Percentiles rank a stretch among this genome's conserved stretches.
phyloP scores from a whole-genome alignment of 2,888 invertebrate species.

The Linyphia triangularis region DNA sequence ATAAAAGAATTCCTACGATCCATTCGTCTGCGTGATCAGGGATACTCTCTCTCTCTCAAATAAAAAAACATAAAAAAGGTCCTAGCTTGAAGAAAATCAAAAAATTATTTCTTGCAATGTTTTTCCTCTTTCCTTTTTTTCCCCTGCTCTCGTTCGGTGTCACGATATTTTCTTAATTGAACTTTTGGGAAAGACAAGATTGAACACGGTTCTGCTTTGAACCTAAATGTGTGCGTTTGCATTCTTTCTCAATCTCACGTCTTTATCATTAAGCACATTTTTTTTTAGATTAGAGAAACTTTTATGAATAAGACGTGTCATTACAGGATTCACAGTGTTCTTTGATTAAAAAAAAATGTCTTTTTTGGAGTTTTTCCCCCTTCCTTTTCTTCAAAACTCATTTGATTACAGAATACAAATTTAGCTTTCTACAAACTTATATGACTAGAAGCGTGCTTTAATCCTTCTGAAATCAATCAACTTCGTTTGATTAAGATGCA shows the following conservation, averaged over 20 bases:
- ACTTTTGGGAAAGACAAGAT: conserved; percentile 54
- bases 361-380: conserved; percentile 1
- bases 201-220: conserved; percentile 39
- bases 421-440: conserved; percentile 4
- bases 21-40: conserved; percentile 17
- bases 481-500: neutral
- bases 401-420: conserved; percentile 28
- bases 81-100: conserved; percentile 48
- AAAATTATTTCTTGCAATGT: conserved; percentile 22
- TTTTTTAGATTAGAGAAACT: conserved; percentile 43
- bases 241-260: conserved; percentile 64
- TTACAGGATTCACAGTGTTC: conserved; percentile 47
- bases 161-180: conserved; percentile 71
- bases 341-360: conserved; percentile 34
- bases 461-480: neutral
- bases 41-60: neutral
- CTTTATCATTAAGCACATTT: conserved; percentile 68
- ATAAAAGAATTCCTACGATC: conserved; percentile 25
- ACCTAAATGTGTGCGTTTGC: conserved; percentile 66
- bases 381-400: conserved; percentile 27
- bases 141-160: conserved; percentile 10
- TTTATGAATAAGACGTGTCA: conserved; percentile 69
- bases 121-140: conserved; percentile 21
- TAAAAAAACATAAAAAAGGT: conserved; percentile 1
- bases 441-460: neutral